Base-by-base conservation (phyloP, 1,140 invertebrate genomes). In the Heliothis virescens region DNA sequence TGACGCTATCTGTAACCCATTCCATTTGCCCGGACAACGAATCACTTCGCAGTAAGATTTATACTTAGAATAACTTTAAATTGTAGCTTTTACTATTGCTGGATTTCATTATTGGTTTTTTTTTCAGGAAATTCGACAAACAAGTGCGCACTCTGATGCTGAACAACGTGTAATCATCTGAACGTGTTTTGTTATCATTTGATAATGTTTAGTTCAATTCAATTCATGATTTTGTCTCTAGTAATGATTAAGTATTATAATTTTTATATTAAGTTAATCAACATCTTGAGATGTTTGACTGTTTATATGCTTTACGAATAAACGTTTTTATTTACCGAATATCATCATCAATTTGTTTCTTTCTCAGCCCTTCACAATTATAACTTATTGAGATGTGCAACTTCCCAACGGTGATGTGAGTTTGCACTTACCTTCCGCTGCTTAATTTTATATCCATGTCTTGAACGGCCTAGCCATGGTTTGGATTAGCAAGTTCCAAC, bases 1-100 rank as follows among this genome's bases (percentile, higher is more conserved):
- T 2, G 98, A 99, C 94, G 97, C 98, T 86, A 96, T 99, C 16
- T 99, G 98, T 88, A 99, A 99, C 96, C 98, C 98, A 63, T 99
- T 99, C 94, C 98, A 99, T 92, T 96, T 97, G 90, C 98, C 98
- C 60, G 98, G 98, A 21, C 97, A 98, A 86, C 95, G 96, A 83
- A 97, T 99, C 62, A 96, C 95, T 55, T 98, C 98, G 4, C 96
- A 96, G 98, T 98, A 96, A 96, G 96, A 78, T 63, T 67, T 16
- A n/a, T 59, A 59, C 65, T 26, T 5, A 21, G 16, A 1, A 13
- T 16, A 9, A 0, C 0, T 16, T n/a, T 5, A 16, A 55, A 55
- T 15, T 13, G 15, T 18, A n/a, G 15, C 10, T n/a, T 47, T 65
- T 11, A 67, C 0, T 41, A 1, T 10, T 47, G 10, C n/a, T 11